Evolutionary conservation across 2,888 invertebrate species (phyloP).

Genomic region (Polydrusus pterygomalis): DNA sequence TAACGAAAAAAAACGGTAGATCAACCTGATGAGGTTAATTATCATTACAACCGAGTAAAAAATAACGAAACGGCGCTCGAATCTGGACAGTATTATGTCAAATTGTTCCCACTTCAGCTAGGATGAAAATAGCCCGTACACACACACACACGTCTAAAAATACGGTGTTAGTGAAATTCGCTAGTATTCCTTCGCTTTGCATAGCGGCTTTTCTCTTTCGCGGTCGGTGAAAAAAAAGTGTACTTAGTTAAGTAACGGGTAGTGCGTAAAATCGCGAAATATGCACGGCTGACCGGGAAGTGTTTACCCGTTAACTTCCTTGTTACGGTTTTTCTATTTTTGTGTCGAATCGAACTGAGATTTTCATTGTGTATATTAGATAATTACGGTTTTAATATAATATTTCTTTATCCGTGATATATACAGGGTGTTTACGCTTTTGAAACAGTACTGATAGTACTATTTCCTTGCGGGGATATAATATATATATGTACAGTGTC

Average conservation of each 20-base stretch:
- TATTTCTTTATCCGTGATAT: background rate
- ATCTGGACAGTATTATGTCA: slow-evolving; percentile 56
- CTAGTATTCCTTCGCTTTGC: slow-evolving; percentile 69
- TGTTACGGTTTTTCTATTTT: slow-evolving; percentile 23
- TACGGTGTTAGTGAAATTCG: slow-evolving; percentile 67
- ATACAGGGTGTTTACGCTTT: slow-evolving; percentile 16
- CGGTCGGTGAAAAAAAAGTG: slow-evolving; percentile 56
- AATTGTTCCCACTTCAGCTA: slow-evolving; percentile 51
- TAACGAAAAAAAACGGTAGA: slow-evolving; percentile 25
- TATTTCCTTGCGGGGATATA: no score
- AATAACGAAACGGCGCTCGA: slow-evolving; percentile 38
- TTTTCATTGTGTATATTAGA: slow-evolving; percentile 25
- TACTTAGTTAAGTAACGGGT: slow-evolving; percentile 29
- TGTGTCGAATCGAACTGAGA: slow-evolving; percentile 7
- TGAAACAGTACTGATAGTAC: no score
- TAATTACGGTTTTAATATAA: background rate
- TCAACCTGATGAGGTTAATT: slow-evolving; percentile 50
- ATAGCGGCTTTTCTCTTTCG: slow-evolving; percentile 64
- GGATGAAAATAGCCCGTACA: slow-evolving; percentile 58
- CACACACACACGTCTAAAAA: slow-evolving; percentile 68
- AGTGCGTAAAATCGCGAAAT: slow-evolving; percentile 37
- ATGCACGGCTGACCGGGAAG: slow-evolving; percentile 43
- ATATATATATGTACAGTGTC: no score
- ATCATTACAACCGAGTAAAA: slow-evolving; percentile 30
- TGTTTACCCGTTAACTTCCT: slow-evolving; percentile 38